Conservation (phyloP, 2,797 vertebrate species). For the Numenius phaeopus region DNA sequence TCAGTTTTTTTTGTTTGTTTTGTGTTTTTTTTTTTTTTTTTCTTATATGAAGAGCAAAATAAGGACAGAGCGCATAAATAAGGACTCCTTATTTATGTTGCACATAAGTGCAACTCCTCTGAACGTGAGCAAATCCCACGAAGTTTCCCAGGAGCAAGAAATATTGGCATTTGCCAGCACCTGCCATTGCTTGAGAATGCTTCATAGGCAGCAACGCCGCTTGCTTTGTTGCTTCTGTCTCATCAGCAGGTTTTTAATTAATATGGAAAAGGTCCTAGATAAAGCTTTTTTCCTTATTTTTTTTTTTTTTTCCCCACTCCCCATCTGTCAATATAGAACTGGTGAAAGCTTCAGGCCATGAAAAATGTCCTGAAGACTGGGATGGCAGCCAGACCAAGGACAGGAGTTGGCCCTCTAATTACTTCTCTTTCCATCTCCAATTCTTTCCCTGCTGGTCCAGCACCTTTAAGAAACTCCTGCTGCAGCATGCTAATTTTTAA, state of each 20-base stretch:
- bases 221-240: conserved; percentile 20
- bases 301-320: fast-evolving
- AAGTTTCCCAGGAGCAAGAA: not conserved
- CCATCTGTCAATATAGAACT: not conserved
- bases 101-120: not conserved
- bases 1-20: not conserved
- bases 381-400: not conserved
- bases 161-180: not conserved
- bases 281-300: not conserved
- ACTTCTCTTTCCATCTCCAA: not conserved
- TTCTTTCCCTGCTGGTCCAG: not conserved
- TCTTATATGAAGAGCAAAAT: not conserved
- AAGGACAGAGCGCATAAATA: not conserved
- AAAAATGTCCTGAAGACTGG: not conserved
- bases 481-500: not conserved
- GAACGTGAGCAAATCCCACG: not conserved
- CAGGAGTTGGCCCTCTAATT: not conserved
- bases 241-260: conserved; percentile 40
- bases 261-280: not conserved
- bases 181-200: not conserved
- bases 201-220: not conserved
- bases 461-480: not conserved
- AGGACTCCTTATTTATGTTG: too few relatives aligned
- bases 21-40: not conserved
- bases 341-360: not conserved